Evolutionary conservation across 2,888 invertebrate genomes (phyloP).

Genomic region (Rhagonycha lutea): DNA sequence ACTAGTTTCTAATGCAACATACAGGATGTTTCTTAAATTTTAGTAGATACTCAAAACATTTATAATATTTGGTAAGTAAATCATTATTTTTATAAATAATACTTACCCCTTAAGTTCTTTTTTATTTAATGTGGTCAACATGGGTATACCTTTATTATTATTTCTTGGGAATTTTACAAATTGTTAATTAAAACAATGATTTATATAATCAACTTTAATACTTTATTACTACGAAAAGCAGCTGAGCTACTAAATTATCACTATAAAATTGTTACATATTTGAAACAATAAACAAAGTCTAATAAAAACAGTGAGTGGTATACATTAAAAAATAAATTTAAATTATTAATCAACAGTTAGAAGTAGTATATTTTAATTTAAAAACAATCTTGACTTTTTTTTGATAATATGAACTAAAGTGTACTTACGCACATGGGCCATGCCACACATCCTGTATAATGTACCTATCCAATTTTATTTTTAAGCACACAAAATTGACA

Average conservation of each 20-base stretch:
- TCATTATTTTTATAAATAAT: not conserved
- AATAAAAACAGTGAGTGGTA: not conserved
- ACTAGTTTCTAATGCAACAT: slow-evolving; percentile 20
- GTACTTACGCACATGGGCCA: not conserved
- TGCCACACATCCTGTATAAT: not conserved
- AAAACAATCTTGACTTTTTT: not conserved
- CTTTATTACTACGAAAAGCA: slow-evolving; percentile 1
- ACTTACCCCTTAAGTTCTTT: not conserved
- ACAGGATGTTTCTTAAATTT: slow-evolving; percentile 17
- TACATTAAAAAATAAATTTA: not conserved
- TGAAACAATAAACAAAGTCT: not conserved
- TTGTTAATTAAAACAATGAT: not conserved
- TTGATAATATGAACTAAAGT: not conserved
- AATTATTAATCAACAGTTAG: not conserved
- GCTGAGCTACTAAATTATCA: not conserved
- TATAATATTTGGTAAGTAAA: not conserved
- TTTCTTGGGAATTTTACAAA: not conserved
- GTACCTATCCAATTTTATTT: slow-evolving; percentile 3
- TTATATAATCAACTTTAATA: not conserved
- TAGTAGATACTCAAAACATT: not conserved
- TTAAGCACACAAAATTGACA: slow-evolving; percentile 30
- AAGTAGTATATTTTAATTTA: not conserved
- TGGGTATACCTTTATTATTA: not conserved
- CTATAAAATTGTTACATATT: slow-evolving; percentile 5
- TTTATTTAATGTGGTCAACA: not conserved